phyloP scores from a whole-genome alignment of 2,888 invertebrate genomes.

The Caradrina kadenii region DNA sequence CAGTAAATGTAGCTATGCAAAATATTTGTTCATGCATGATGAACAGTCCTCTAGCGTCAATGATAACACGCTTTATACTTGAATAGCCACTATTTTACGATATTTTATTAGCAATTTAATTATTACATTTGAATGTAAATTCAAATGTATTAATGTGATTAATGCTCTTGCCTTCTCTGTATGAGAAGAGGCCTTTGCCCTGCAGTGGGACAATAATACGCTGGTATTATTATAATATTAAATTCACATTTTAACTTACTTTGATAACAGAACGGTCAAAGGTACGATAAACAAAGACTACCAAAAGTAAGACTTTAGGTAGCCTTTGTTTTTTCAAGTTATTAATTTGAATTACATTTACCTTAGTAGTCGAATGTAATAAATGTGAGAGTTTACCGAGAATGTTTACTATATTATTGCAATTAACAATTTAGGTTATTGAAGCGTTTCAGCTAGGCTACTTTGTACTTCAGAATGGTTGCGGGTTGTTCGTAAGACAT shows the following conservation, averaged over 20 bases:
- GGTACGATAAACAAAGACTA: too few relatives aligned
- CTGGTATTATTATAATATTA: too few relatives aligned
- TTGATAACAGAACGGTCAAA: neutral
- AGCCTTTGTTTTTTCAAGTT: slow-evolving; percentile 9
- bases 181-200: too few relatives aligned
- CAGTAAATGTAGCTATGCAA: neutral
- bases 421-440: slow-evolving; percentile 19
- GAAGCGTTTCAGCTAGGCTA: slow-evolving; percentile 5
- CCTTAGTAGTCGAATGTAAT: neutral
- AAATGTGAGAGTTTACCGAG: slow-evolving; percentile 10
- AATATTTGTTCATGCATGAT: neutral
- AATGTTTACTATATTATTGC: slow-evolving; percentile 17
- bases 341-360: slow-evolving; percentile 7
- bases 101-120: neutral
- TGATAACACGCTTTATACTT: neutral
- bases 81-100: neutral
- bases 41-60: neutral
- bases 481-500: too few relatives aligned
- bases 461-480: slow-evolving; percentile 11
- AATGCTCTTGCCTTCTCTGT: too few relatives aligned
- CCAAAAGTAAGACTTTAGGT: too few relatives aligned
- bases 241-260: neutral
- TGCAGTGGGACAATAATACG: too few relatives aligned
- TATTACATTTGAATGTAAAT: neutral
- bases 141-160: too few relatives aligned